Evolutionary conservation across 2,113 vertebrate genomes (phyloP), one percentile per base, ranked within the genome.

Genomic region (Cyprinodon variegatus): DNA sequence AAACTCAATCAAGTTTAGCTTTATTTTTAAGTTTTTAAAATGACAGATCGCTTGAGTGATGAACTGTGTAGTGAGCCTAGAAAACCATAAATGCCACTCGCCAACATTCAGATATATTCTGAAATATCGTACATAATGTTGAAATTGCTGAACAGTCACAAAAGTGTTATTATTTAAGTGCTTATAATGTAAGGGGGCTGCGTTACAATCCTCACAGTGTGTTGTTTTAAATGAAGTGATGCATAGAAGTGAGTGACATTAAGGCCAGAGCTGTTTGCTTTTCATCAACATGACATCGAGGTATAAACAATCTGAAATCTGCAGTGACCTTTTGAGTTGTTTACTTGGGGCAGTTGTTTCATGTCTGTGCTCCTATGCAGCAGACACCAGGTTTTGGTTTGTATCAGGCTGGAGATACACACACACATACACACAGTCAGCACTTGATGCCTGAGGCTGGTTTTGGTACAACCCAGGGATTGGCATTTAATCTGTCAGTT

Each of bases 401-500:
- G 68, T 75, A 66, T 72, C 41, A 69, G 76, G 41, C 45, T 68
- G 57, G 68, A 74, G 74, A 60, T 65, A 57, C 53, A 75, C 65
- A 75, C 65, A 70, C 57, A 75, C n/a, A 53, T 65, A 39, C 36
- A 76, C 70, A 67, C 45, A 70, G 50, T 57, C 68, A 76, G 50
- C 80, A 65, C 63, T 72, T 40, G 67, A 70, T 82, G 88, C 91
- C 89, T 50, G 15, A 22, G 88, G 92, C 85, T 83, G 83, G 76
- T 92, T 88, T 88, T 81, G 77, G 79, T 90, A 57, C 84, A 90
- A 87, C 78, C 73, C 76, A 77, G 85, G 83, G 90, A 93, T 92
- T 93, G 91, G 88, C 90, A 92, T 93, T 92, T 90, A 90, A 89
- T 91, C 89, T 88, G 90, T 90, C 84, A 86, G 79, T 81, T 88